Base-by-base conservation (phyloP, 2,888 invertebrate species). In the Epinotia brunnichana region DNA sequence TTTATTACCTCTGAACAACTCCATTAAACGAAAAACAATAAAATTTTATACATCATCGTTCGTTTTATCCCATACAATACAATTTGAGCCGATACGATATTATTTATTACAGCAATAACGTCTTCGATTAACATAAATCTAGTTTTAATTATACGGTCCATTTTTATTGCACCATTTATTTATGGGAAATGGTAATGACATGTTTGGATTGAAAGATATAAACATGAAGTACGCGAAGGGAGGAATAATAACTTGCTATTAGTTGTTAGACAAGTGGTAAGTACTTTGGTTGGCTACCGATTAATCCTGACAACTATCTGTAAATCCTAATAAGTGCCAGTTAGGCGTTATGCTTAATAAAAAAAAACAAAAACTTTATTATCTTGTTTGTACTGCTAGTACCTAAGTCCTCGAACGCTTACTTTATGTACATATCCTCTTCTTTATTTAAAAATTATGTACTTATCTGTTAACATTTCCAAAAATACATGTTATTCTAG, bases 51-150 rank as follows among this genome's bases (percentile, higher is more conserved):
- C 79, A 81, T 81, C 78, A 80, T 80, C 77, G 76, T 75, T 75
- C 77, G 73, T 76, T 81, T 79, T 77, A 76, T 77, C 81, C 73
- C 80, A 77, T 80, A 81, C 80, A 78, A 79, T 83, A 81, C 79
- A 80, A 84, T 85, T 84, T 81, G 77, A 84, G 81, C 79, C 79
- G 78, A 78, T 74, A 76, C 79, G 74, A 70, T 54, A 80, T 85
- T 83, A 87, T 88, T 87, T 88, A 89, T 84, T 78, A 77, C 53
- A 63, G 82, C 79, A 85, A 84, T 87, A 86, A 87, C 82, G 81
- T 82, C 81, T 85, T 85, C 81, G 80, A 84, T 86, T 83, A 83
- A 81, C 82, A 86, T 87, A 86, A 86, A 87, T 87, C 77, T 78
- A 71, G 76, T 76, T 83, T 82, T 87, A 88, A 88, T 88, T 87